phyloP scores from a whole-genome alignment of 2,113 vertebrate species.

The Rhea americana region DNA sequence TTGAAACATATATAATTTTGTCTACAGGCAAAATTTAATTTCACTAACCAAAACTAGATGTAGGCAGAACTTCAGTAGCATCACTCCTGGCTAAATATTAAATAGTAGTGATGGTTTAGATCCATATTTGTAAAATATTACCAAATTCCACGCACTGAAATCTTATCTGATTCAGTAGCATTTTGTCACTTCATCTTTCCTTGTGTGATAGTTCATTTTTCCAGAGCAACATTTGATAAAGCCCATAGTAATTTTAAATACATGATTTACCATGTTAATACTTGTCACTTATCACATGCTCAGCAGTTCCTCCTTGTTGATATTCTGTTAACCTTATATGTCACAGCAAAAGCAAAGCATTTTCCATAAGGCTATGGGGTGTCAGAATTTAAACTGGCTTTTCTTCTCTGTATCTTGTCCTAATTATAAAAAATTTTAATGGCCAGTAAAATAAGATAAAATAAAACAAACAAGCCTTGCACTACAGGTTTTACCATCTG shows the following conservation, averaged over 20 bases:
- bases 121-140: not conserved
- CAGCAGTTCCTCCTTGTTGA: slow-evolving; percentile 40
- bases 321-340: slow-evolving; percentile 57
- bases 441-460: not conserved
- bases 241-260: slow-evolving; percentile 60
- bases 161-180: not conserved
- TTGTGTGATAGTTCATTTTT: slow-evolving; percentile 57
- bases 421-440: slow-evolving; percentile 67
- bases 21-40: slow-evolving; percentile 28
- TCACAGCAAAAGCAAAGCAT: slow-evolving; percentile 46
- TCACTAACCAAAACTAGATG: not conserved
- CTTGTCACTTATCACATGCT: slow-evolving; percentile 56
- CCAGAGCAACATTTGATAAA: slow-evolving; percentile 60
- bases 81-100: not conserved
- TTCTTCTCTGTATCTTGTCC: slow-evolving; percentile 56
- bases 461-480: slow-evolving; percentile 26
- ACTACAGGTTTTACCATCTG: slow-evolving; percentile 46
- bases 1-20: slow-evolving; percentile 45
- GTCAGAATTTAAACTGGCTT: slow-evolving; percentile 66
- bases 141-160: not conserved
- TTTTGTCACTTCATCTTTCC: slow-evolving; percentile 62
- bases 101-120: not conserved
- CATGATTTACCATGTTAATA: slow-evolving; percentile 55
- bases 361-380: slow-evolving; percentile 51
- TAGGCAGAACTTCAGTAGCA: not conserved